Evolutionary conservation across 2,113 vertebrate genomes (phyloP).

Genomic region (zebrafish (Danio rerio)): DNA sequence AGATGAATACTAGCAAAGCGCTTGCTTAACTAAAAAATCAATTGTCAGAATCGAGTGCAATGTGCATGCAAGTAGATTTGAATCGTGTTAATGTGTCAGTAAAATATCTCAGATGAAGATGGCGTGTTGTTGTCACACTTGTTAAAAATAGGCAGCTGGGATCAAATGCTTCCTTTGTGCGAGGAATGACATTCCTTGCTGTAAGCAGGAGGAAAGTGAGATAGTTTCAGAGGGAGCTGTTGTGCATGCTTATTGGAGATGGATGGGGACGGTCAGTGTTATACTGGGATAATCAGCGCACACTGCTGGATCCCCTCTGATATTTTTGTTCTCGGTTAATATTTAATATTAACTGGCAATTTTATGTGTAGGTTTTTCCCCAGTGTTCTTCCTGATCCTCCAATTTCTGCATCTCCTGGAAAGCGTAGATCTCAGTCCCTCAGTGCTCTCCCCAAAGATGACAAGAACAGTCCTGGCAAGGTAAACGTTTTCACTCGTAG

Average conservation of each 20-base stretch:
- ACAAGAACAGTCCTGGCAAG: conserved; percentile 78
- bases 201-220: not conserved
- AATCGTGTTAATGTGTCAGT: not conserved
- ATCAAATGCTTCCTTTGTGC: conserved; percentile 15
- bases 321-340: not conserved
- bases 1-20: not conserved
- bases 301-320: not conserved
- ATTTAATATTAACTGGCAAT: not conserved
- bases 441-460: conserved; percentile 91
- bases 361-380: conserved; percentile 82
- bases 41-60: not conserved
- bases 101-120: not conserved
- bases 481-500: not conserved
- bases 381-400: conserved; percentile 83
- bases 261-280: not conserved
- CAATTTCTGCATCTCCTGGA: conserved; percentile 80
- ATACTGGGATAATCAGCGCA: not conserved
- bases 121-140: not conserved
- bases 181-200: not conserved
- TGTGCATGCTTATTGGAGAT: not conserved
- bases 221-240: not conserved
- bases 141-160: not conserved
- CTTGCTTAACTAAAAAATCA: not conserved
- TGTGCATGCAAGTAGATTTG: too few species aligned
- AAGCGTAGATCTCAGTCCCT: conserved; percentile 93